These are phyloP conservation scores for Lanistes nyassanus DNA, from an alignment of 1,140 invertebrate species.

Conservation along the genomic window DNA sequence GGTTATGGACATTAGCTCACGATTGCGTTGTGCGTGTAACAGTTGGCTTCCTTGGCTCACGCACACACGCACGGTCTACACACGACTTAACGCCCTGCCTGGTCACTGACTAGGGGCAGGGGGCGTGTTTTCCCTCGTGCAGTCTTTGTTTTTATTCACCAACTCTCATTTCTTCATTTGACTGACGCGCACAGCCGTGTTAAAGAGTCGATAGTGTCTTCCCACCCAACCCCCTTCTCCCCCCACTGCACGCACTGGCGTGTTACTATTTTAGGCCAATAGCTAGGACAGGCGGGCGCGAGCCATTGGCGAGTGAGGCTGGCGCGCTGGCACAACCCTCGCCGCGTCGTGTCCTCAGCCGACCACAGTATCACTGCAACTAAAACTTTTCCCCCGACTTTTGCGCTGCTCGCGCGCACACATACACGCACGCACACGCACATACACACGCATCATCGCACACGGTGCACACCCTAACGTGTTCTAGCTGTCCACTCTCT, in stretches of 20 bases:
- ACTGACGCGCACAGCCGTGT: conserved; percentile 13
- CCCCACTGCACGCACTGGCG: neutral
- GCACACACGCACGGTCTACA: neutral
- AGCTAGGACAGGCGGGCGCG: conserved; percentile 19
- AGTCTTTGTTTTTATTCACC: conserved; percentile 14
- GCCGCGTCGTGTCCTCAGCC: neutral
- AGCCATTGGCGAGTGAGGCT: conserved; percentile 21
- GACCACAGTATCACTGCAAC: neutral
- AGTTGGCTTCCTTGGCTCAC: conserved; percentile 20
- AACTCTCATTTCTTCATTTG: neutral
- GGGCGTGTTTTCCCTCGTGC: neutral
- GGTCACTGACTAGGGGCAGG: conserved; percentile 8
- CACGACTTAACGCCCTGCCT: neutral
- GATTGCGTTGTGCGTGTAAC: conserved; percentile 29
- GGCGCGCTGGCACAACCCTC: neutral
- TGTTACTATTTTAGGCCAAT: conserved; percentile 27
- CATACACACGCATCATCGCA: no score
- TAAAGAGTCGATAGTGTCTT: conserved; percentile 25
- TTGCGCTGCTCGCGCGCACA: neutral
- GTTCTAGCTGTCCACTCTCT: neutral
- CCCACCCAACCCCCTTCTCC: conserved; percentile 10
- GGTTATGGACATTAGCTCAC: conserved; percentile 44
- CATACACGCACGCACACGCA: neutral
- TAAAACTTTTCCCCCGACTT: conserved; percentile 5
- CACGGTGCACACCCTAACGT: neutral